These are phyloP conservation scores for Agrotis ipsilon DNA, from an alignment of 2,888 invertebrate species.

Conservation along the genomic window DNA sequence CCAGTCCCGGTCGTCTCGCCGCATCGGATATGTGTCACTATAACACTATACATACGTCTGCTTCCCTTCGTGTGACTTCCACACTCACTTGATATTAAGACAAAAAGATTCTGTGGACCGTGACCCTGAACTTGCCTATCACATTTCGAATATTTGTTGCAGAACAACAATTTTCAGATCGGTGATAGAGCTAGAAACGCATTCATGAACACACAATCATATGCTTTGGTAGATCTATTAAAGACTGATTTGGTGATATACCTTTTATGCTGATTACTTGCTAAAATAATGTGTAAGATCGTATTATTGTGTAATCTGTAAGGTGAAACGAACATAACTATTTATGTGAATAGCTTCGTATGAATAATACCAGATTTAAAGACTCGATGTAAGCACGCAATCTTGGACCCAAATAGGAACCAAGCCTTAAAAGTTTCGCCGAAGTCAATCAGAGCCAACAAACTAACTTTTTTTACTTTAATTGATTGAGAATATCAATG, in stretches of 20 bases:
- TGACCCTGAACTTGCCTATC: slow-evolving; percentile 53
- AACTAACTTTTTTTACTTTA: slow-evolving; percentile 30
- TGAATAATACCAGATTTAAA: slow-evolving; percentile 21
- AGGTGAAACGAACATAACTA: slow-evolving; percentile 39
- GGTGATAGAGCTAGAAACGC: slow-evolving; percentile 4
- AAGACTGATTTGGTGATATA: slow-evolving; percentile 18
- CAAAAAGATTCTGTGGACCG: slow-evolving; percentile 56
- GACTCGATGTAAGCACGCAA: slow-evolving; percentile 12
- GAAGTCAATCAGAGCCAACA: slow-evolving; percentile 49
- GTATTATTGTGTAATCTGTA: slow-evolving; percentile 20
- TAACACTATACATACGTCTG: slow-evolving; percentile 82
- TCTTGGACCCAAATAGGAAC: slow-evolving; percentile 31
- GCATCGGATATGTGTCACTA: slow-evolving; percentile 89
- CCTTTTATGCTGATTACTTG: slow-evolving; percentile 19
- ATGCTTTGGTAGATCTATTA: background rate
- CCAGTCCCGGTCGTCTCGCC: slow-evolving; percentile 82
- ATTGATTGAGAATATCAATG: slow-evolving; percentile 37
- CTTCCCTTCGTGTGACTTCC: slow-evolving; percentile 77
- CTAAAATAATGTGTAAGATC: slow-evolving; percentile 8
- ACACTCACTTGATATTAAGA: slow-evolving; percentile 67
- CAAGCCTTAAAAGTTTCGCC: slow-evolving; percentile 20
- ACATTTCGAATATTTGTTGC: slow-evolving; percentile 42
- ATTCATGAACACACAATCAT: background rate
- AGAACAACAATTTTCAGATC: background rate
- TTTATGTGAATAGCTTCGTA: slow-evolving; percentile 22